Conservation (phyloP, 2,113 vertebrate genomes). For the Chloropsis cyanopogon region DNA sequence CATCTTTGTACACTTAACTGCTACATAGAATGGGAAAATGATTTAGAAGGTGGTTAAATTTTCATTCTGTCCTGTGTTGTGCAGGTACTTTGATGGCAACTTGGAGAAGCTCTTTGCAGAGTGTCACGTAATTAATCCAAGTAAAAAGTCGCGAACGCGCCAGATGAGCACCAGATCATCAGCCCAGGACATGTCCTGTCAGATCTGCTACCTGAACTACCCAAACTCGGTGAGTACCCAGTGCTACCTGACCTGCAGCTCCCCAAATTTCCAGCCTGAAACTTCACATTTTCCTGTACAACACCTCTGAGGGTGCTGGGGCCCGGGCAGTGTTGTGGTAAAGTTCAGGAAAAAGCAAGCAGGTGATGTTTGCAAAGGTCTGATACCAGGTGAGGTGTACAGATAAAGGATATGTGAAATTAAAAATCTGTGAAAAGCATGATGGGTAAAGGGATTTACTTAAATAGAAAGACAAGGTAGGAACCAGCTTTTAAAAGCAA, state of each 20-base stretch:
- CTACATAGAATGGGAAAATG: neutral
- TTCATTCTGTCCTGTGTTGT: slow-evolving; percentile 4
- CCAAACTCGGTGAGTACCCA: slow-evolving; percentile 91
- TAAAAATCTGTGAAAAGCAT: neutral
- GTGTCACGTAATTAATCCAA: slow-evolving; percentile 99
- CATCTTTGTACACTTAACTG: neutral
- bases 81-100: slow-evolving; percentile 98
- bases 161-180: slow-evolving; percentile 98
- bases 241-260: neutral
- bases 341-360: neutral
- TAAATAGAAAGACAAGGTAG: neutral
- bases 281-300: neutral
- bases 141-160: slow-evolving; percentile 96
- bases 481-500: neutral
- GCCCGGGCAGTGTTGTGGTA: neutral
- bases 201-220: slow-evolving; percentile 99
- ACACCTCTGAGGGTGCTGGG: neutral
- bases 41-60: neutral
- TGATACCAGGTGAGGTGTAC: neutral
- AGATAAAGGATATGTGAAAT: neutral
- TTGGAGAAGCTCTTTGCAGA: slow-evolving; percentile 99
- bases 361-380: neutral
- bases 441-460: neutral
- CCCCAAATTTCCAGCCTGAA: neutral
- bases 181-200: slow-evolving; percentile 99